Evolutionary conservation across 1,140 invertebrate genomes (phyloP), one percentile per base, ranked within the genome.

Genomic region (Papilio dardanus): DNA sequence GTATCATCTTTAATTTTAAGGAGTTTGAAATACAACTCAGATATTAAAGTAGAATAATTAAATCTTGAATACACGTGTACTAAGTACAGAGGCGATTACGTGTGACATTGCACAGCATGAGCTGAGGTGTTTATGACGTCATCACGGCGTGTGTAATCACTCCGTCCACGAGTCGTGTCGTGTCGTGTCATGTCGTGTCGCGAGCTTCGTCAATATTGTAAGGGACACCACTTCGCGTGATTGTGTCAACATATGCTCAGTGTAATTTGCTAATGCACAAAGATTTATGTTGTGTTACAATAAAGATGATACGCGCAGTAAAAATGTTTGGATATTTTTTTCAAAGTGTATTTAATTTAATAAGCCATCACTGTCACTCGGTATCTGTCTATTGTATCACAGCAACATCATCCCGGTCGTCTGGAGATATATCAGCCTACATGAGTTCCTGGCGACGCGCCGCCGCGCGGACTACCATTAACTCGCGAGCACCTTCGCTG

Each of bases 191-290:
- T 37, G 35, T 46, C 40, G 40, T 58, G 54, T 58, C 21, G 54
- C 5, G 54, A 62, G 54, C 24, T 28, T 1, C 30, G 54, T 62
- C 54, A 62, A 62, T 62, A n/a, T 62, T 62, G 54, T 62, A 62
- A 30, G 24, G 24, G 10, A 28, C 54, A 62, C 54, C 54, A 62
- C 54, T 62, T 28, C 54, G 24, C 54, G 24, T 62, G 54, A 62
- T 62, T 62, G 54, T 28, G 12, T 62, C 10, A 30, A 30, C 24
- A 28, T n/a, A 28, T 62, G 24, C 54, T 62, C 24, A 30, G 24
- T 62, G 21, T 28, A 62, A 62, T 62, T 62, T 62, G 54, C 54
- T 62, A 54, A 54, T 54, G 21, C 54, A 46, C 42, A 46, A 6
- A n/a, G 42, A 46, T 46, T 46, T n/a, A 6, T 46, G 4, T n/a